Conservation (phyloP, 2,888 invertebrate species). For the Tiliacea aurago region DNA sequence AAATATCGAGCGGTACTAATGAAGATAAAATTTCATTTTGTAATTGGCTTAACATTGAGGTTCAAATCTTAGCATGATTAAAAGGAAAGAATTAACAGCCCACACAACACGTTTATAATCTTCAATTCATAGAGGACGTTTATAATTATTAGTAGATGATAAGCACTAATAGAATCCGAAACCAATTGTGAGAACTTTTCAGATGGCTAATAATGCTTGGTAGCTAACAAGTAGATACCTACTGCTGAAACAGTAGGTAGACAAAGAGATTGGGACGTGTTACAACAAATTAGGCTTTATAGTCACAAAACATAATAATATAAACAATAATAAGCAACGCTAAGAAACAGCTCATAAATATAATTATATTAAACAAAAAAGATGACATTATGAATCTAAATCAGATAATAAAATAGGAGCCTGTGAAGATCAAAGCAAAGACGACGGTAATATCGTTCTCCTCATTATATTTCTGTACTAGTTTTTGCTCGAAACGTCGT, state of each 20-base stretch:
- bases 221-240: too few relatives aligned
- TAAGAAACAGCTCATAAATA: slow-evolving; percentile 36
- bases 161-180: slow-evolving; percentile 1
- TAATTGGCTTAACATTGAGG: neutral
- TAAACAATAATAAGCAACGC: slow-evolving; percentile 11
- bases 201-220: too few relatives aligned
- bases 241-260: neutral
- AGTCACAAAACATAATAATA: neutral
- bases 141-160: slow-evolving; percentile 15
- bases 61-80: slow-evolving; percentile 3
- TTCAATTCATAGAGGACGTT: slow-evolving; percentile 13
- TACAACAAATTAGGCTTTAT: neutral
- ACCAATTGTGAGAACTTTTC: neutral
- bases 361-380: slow-evolving; percentile 31
- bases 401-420: slow-evolving; percentile 25
- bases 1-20: neutral
- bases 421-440: slow-evolving; percentile 52
- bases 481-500: slow-evolving; percentile 25
- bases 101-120: slow-evolving; percentile 15
- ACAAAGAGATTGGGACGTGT: neutral
- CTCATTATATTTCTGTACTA: slow-evolving; percentile 41
- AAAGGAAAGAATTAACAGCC: slow-evolving; percentile 4
- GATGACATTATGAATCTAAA: slow-evolving; percentile 18
- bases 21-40: neutral
- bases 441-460: slow-evolving; percentile 21